phyloP scores from a whole-genome alignment of 1,140 invertebrate species.

The Diorhabda elongata region DNA sequence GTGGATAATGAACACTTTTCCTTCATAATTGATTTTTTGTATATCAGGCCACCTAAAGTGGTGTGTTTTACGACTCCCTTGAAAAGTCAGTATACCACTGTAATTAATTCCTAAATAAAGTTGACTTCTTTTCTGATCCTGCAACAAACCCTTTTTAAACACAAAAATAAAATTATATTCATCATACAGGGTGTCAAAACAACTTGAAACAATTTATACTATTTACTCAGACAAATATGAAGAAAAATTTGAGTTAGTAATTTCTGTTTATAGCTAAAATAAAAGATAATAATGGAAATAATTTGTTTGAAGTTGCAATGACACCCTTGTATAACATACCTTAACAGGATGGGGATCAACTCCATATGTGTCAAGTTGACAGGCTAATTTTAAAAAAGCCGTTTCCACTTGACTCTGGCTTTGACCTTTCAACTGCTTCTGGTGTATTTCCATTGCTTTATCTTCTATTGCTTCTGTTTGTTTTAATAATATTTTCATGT shows the following conservation, averaged over 20 bases:
- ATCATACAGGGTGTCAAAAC: not conserved
- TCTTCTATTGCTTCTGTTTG: conserved; percentile 89
- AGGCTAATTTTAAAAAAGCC: conserved; percentile 82
- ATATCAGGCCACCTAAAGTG: conserved; percentile 95
- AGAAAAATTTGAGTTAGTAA: too few species aligned
- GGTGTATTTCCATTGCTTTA: conserved; percentile 84
- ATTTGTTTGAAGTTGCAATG: not conserved
- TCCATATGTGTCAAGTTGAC: conserved; percentile 90
- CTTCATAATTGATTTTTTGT: conserved; percentile 93
- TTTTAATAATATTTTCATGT: conserved; percentile 86
- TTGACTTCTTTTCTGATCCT: conserved; percentile 87
- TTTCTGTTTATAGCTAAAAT: too few species aligned
- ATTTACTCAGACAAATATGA: too few species aligned
- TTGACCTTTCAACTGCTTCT: conserved; percentile 70
- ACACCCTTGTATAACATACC: conserved; percentile 54
- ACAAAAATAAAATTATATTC: not conserved
- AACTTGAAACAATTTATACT: not conserved
- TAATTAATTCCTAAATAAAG: conserved; percentile 94
- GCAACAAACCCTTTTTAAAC: conserved; percentile 38
- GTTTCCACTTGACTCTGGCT: conserved; percentile 73
- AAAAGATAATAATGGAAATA: not conserved
- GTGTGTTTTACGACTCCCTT: conserved; percentile 86
- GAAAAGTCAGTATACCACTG: conserved; percentile 90
- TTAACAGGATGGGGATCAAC: conserved; percentile 98
- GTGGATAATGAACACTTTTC: conserved; percentile 97